These are phyloP conservation scores for Sycophaga agraensis DNA, from an alignment of 1,140 invertebrate genomes.

Conservation along the genomic window DNA sequence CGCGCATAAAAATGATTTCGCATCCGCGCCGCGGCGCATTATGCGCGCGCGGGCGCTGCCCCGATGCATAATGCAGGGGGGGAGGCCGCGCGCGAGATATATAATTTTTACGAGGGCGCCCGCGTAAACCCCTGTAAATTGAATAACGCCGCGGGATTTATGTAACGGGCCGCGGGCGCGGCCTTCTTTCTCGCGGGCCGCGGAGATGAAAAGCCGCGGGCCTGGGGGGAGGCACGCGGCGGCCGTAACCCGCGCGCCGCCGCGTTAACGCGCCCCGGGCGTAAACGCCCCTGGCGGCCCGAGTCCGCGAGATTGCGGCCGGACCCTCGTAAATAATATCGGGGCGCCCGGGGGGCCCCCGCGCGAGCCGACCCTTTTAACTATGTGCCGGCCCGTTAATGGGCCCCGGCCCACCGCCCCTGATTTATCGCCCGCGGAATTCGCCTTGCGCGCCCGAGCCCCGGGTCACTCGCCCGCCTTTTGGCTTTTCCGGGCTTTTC, in stretches of 20 bases:
- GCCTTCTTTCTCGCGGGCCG: not conserved
- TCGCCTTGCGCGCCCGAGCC: not conserved
- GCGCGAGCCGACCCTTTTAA: not conserved
- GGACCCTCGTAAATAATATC: constrained; percentile 25
- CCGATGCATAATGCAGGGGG: constrained; percentile 26
- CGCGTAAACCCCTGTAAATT: constrained; percentile 22
- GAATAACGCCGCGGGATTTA: constrained; percentile 26
- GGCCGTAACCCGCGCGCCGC: constrained; percentile 15
- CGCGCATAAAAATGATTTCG: constrained; percentile 14
- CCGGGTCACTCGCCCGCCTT: too few relatives aligned
- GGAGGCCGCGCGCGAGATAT: constrained; percentile 23
- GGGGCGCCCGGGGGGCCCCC: not conserved
- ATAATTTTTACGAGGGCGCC: constrained; percentile 24
- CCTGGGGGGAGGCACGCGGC: constrained; percentile 16
- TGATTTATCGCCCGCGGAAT: not conserved
- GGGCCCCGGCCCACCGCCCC: not conserved
- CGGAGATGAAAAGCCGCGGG: not conserved
- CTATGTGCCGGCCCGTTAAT: too few relatives aligned
- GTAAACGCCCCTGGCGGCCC: too few relatives aligned
- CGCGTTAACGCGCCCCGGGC: too few relatives aligned
- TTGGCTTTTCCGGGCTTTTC: too few relatives aligned
- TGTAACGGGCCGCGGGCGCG: constrained; percentile 2
- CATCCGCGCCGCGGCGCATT: not conserved
- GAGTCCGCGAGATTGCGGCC: not conserved
- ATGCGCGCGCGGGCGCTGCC: not conserved